Evolutionary conservation across 2,888 invertebrate species (phyloP), one percentile per base, ranked within the genome.

Genomic region (Lacanobia oleracea): DNA sequence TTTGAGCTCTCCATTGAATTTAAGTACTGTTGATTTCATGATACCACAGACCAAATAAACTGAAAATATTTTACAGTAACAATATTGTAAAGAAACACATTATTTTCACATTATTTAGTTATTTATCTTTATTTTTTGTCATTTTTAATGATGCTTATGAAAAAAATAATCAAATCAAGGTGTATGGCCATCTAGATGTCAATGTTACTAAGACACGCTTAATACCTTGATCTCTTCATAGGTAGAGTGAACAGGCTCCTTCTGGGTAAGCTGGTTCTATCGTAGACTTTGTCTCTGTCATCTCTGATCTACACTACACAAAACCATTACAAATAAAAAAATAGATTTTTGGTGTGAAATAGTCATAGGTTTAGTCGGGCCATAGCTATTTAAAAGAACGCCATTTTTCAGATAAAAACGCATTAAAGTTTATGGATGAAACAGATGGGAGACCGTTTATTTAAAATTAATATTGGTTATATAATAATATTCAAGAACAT

Each of bases 141-240:
- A 4, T 16, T 37, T 70, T 37, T 2, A 12, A 45, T 70, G 10
- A 37, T 45, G 43, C 8, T n/a, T 50, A 43, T 9, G 10, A 27
- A 60, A 50, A 0, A 21, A 43, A 3, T 50, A 50, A 2, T 12
- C 14, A 43, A 51, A 72, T 72, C 73, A 43, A 23, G 73, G 23
- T 16, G 21, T 18, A 50, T 21, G 27, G 21, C n/a, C 18, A 56
- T 56, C 56, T 56, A 56, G 56, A 56, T 56, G 9, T n/a, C 33
- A 18, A 10, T 18, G 18, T n/a, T n/a, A n/a, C n/a, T n/a, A n/a
- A n/a, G n/a, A n/a, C n/a, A n/a, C n/a, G n/a, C n/a, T n/a, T n/a
- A n/a, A n/a, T n/a, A n/a, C n/a, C n/a, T n/a, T n/a, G n/a, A n/a
- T n/a, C n/a, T n/a, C n/a, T n/a, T n/a, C n/a, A n/a, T n/a, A n/a